A percentile compares a stretch with the other conserved stretches of the same genome.
Conservation (phyloP, 2,797 vertebrate genomes). For the Periophthalmus magnuspinnatus region DNA sequence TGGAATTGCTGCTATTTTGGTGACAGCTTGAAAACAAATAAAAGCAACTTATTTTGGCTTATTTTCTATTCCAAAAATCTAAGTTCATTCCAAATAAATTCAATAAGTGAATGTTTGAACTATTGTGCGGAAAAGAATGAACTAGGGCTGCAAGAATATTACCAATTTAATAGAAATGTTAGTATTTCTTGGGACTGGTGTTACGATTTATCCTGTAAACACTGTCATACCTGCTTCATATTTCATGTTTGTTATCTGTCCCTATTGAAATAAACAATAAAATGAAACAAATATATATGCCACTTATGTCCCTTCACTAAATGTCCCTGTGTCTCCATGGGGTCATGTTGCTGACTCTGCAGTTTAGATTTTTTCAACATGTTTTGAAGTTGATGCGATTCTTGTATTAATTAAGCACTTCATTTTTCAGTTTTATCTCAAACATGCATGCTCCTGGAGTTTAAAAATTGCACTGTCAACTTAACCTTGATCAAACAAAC, state of each 20-base stretch:
- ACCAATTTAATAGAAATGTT: no score
- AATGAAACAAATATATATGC: no score
- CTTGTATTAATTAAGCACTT: not conserved
- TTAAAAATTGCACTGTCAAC: not conserved
- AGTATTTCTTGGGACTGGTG: no score
- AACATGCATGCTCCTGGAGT: not conserved
- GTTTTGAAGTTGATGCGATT: not conserved
- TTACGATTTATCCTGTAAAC: no score
- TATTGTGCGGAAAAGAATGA: no score
- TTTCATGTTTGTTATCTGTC: no score
- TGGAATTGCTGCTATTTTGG: not conserved
- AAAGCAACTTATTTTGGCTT: constrained; percentile 59
- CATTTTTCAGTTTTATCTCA: not conserved
- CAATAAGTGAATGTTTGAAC: not conserved
- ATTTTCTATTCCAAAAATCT: not conserved
- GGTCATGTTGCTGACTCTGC: not conserved
- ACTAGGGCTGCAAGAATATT: no score
- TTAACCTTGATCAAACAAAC: no score
- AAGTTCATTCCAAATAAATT: not conserved
- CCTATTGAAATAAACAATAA: no score
- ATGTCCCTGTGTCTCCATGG: not conserved
- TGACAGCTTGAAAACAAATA: not conserved
- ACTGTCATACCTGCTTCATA: no score
- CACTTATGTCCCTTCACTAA: not conserved
- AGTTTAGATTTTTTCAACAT: not conserved